Evolutionary conservation across 2,888 invertebrate species (phyloP).

Genomic region (Cheilosia scutellata): DNA sequence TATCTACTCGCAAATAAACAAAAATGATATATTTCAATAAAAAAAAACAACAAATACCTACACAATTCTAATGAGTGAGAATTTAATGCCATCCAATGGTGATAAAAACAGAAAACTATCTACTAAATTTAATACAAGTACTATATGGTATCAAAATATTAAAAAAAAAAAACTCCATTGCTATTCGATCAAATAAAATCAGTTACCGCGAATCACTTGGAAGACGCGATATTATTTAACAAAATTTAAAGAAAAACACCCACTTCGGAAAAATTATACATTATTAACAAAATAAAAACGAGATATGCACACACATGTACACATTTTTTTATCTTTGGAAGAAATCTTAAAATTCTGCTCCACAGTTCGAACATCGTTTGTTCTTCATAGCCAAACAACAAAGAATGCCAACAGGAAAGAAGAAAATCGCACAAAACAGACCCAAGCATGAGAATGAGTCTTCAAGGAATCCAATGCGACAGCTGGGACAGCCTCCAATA

Average conservation of each 20-base stretch:
- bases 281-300: conserved; percentile 20
- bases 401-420: conserved; percentile 93
- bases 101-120: background rate
- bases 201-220: background rate
- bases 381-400: conserved; percentile 94
- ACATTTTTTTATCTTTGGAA: conserved; percentile 17
- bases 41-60: too few species aligned
- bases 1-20: too few species aligned
- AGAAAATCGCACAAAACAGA: conserved; percentile 87
- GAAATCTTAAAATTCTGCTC: conserved; percentile 88
- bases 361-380: conserved; percentile 94
- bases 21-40: too few species aligned
- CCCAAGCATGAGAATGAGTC: conserved; percentile 95
- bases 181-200: background rate
- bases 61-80: background rate
- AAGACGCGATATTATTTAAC: conserved; percentile 6
- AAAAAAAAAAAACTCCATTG: background rate
- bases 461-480: conserved; percentile 93
- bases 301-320: background rate
- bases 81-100: background rate
- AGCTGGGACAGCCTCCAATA: conserved; percentile 95
- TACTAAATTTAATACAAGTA: conserved; percentile 21
- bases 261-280: background rate
- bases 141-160: conserved; percentile 4
- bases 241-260: conserved; percentile 1